Evolutionary conservation across 2,888 invertebrate species (phyloP).

Genomic region (Crepidodera aurea): DNA sequence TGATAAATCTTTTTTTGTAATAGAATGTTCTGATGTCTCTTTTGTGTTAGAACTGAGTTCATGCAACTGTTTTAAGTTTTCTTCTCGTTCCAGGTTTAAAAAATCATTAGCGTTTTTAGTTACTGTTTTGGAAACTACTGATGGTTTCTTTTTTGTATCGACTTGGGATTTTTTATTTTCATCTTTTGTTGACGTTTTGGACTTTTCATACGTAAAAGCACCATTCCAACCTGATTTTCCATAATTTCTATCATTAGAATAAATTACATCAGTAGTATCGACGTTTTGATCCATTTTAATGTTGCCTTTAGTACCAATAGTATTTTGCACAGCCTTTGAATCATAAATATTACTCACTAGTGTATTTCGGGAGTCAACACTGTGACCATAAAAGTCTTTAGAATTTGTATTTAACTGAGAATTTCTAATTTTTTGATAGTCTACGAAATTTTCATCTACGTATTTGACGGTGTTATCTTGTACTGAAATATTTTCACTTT

Average conservation of each 20-base stretch:
- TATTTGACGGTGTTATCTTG: slow-evolving; percentile 21
- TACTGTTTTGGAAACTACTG: background rate
- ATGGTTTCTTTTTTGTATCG: background rate
- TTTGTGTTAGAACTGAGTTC: slow-evolving; percentile 7
- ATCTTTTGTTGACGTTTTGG: slow-evolving; percentile 34
- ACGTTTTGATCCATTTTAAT: slow-evolving; percentile 63
- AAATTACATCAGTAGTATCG: slow-evolving; percentile 59
- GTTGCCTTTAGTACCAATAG: slow-evolving; percentile 59
- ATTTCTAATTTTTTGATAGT: slow-evolving; percentile 49
- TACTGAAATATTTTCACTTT: slow-evolving; percentile 1
- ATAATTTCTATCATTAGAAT: slow-evolving; percentile 58
- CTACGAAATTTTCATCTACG: slow-evolving; percentile 52
- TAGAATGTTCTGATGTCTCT: background rate
- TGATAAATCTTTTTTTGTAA: slow-evolving; percentile 18
- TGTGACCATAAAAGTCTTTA: slow-evolving; percentile 56
- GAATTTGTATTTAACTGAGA: slow-evolving; percentile 51
- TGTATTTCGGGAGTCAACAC: slow-evolving; percentile 51
- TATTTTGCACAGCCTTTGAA: slow-evolving; percentile 57
- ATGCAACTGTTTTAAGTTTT: slow-evolving; percentile 22
- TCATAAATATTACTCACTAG: slow-evolving; percentile 57
- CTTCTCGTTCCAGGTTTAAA: slow-evolving; percentile 14
- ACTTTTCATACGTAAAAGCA: slow-evolving; percentile 55
- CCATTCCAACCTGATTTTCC: slow-evolving; percentile 62
- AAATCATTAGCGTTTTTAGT: slow-evolving; percentile 21
- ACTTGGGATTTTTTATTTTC: slow-evolving; percentile 9